These are phyloP conservation scores for Phyllotis vaccarum DNA, from an alignment of 2,797 vertebrate species.

Conservation along the genomic window DNA sequence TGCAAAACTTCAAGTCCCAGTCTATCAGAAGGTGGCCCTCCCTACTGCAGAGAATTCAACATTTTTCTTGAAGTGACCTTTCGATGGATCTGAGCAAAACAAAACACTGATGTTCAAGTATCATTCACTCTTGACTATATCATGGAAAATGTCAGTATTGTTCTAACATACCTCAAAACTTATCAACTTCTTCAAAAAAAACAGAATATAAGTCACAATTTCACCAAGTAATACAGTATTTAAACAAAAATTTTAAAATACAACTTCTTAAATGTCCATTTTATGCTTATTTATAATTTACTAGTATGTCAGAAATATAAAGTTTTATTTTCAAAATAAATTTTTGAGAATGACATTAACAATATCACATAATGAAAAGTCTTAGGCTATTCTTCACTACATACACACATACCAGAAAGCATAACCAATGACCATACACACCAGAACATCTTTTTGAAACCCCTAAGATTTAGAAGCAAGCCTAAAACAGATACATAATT, in stretches of 20 bases:
- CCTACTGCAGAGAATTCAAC: not conserved
- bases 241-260: not conserved
- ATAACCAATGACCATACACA: not conserved
- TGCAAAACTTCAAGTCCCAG: not conserved
- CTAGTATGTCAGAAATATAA: not conserved
- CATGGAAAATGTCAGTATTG: not conserved
- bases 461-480: not conserved
- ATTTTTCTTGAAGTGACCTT: not conserved
- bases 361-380: not conserved
- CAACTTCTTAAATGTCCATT: not conserved
- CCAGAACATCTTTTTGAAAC: not conserved
- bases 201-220: not conserved
- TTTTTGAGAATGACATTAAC: not conserved
- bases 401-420: not conserved
- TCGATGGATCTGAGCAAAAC: not conserved
- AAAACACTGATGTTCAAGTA: not conserved
- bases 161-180: conserved; percentile 16
- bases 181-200: conserved; percentile 32
- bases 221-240: not conserved
- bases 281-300: conserved; percentile 25
- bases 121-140: not conserved
- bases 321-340: not conserved
- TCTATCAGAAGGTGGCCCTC: not conserved
- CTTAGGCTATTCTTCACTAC: not conserved
- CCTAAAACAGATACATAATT: not conserved